A percentile compares a stretch with the other conserved stretches of the same genome.
Evolutionary conservation across 2,113 vertebrate species (phyloP).

Genomic region (Lynx canadensis): DNA sequence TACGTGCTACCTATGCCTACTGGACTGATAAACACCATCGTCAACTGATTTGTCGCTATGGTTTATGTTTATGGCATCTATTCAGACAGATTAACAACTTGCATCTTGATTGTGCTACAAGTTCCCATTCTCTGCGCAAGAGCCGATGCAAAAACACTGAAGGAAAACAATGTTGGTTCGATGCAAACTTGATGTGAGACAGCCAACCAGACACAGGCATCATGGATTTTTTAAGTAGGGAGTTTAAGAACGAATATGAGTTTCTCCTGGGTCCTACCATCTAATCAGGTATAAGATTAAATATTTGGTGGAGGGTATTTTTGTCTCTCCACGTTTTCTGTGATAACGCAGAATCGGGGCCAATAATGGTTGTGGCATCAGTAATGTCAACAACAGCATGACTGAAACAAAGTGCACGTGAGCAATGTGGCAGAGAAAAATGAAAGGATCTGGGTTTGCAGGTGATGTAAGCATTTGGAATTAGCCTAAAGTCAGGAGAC

Average conservation of each 20-base stretch:
- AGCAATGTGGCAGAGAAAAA: neutral
- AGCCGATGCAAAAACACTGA: neutral
- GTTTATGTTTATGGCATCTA: neutral
- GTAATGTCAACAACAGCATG: neutral
- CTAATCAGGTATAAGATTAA: neutral
- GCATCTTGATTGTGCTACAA: neutral
- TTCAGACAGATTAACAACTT: neutral
- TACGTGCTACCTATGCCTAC: neutral
- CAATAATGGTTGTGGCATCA: neutral
- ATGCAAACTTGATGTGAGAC: neutral
- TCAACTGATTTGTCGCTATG: neutral
- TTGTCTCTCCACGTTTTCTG: neutral
- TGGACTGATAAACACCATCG: neutral
- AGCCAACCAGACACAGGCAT: neutral
- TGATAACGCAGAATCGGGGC: neutral
- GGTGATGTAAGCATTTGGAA: neutral
- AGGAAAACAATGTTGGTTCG: neutral
- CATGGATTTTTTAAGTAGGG: neutral
- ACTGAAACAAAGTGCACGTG: neutral
- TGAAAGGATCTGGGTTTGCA: neutral
- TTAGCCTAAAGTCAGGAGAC: neutral
- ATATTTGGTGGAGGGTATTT: neutral
- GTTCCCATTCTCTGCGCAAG: neutral
- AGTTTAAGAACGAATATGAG: neutral
- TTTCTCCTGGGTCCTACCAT: neutral